Base-by-base conservation (phyloP, 2,113 vertebrate genomes). In the Onychostoma macrolepis region DNA sequence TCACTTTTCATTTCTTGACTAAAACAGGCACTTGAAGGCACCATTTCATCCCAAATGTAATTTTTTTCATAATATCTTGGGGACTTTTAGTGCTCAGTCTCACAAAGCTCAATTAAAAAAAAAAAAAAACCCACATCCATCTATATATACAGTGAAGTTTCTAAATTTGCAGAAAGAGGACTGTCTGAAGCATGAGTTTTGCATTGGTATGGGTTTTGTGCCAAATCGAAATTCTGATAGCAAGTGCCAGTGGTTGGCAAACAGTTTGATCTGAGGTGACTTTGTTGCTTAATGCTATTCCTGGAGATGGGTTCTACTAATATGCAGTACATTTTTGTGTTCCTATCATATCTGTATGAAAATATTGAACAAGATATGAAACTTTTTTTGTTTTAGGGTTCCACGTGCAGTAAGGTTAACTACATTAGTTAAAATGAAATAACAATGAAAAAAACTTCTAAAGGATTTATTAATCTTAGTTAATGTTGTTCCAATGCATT, bases 221-320 rank as follows among this genome's bases (percentile, higher is more conserved):
- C 71, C 38, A 75, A 75, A 74, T 72, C 33, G 8, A 30, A 71
- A 30, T 21, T 72, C 69, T 38, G 33, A 2, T 38, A 38, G 19
- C 19, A 72, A 75, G 38, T n/a, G 77, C 19, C 50, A 38, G 33
- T 79, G 77, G 50, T 79, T 79, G 77, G 30, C 50, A 56, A 33
- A 79, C 2, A 6, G 15, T 56, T 79, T 79, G 77, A 33, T 79
- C 58, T 79, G 19, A 30, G 77, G 30, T 30, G 19, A 79, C 50
- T 19, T 79, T 56, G 28, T 36, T 58, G 10, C 19, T 36, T 13
- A 36, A 24, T 36, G 28, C 33, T 33, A 24, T 43, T 74, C 38
- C 24, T 74, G 28, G 48, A 33, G 76, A 33, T 53, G 48, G 28
- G 28, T 50, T 9, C 1, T 11, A 24, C 28, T 30, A 45, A 15